Conservation (phyloP, 2,888 invertebrate species). For the Drosophila vallismaia region DNA sequence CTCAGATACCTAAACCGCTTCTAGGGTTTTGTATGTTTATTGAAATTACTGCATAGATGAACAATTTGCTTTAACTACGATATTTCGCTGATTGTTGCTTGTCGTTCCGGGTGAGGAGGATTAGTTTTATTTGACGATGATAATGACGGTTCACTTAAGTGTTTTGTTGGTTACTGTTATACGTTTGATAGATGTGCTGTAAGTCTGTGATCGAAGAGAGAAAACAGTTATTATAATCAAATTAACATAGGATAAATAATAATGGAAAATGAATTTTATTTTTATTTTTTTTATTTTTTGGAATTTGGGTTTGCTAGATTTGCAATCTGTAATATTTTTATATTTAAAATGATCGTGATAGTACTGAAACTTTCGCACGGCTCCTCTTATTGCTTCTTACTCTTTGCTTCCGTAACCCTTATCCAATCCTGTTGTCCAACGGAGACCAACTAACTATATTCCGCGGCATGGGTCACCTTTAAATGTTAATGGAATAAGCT, state of each 20-base stretch:
- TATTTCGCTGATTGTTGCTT: conserved; percentile 71
- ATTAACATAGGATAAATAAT: too few species aligned
- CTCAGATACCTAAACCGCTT: conserved; percentile 40
- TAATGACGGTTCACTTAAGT: conserved; percentile 68
- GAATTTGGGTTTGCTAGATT: too few species aligned
- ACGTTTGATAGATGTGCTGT: conserved; percentile 65
- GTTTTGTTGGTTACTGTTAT: conserved; percentile 65
- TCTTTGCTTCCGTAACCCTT: too few species aligned
- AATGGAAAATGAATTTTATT: too few species aligned
- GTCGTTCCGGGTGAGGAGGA: conserved; percentile 62
- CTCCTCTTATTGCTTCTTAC: too few species aligned
- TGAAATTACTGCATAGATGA: conserved; percentile 49
- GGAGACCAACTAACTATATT: too few species aligned
- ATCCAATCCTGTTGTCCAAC: too few species aligned
- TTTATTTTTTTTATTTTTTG: too few species aligned
- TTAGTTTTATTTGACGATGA: conserved; percentile 63
- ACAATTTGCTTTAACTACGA: conserved; percentile 71
- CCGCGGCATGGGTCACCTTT: too few species aligned
- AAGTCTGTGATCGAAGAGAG: conserved; percentile 23
- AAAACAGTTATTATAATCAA: background rate
- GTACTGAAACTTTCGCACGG: too few species aligned
- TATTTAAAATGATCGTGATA: too few species aligned
- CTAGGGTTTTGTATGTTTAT: conserved; percentile 19
- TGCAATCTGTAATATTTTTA: too few species aligned
- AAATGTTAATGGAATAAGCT: background rate